phyloP scores from a whole-genome alignment of 2,888 invertebrate genomes.

The Oxycera nigricornis region DNA sequence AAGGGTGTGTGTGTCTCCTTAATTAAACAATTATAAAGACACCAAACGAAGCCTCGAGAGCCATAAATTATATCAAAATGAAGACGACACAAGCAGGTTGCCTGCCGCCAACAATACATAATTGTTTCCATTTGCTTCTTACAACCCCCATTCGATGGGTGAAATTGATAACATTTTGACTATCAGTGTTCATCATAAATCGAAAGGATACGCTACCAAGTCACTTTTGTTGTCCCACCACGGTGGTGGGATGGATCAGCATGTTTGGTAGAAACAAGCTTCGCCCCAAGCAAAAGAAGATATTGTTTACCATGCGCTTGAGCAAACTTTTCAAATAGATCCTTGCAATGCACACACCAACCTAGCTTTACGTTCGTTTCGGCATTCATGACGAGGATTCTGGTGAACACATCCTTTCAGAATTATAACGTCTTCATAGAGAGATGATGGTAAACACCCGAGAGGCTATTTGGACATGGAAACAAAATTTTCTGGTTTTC shows the following conservation, averaged over 20 bases:
- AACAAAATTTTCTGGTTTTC: conserved; percentile 47
- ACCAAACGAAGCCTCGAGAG: conserved; percentile 31
- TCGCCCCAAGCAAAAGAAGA: conserved; percentile 12
- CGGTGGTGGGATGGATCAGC: neutral
- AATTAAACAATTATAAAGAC: conserved; percentile 46
- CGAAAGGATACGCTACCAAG: neutral
- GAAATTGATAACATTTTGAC: conserved; percentile 34
- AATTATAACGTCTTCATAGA: conserved; percentile 40
- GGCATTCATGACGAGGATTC: neutral
- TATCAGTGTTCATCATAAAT: conserved; percentile 18
- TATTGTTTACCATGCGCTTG: conserved; percentile 21
- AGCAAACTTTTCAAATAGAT: conserved; percentile 3
- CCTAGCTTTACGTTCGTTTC: neutral
- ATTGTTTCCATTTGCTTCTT: conserved; percentile 30
- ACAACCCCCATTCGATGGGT: neutral
- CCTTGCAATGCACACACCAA: neutral
- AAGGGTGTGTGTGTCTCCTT: conserved; percentile 45
- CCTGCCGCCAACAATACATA: conserved; percentile 11
- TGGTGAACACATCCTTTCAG: conserved; percentile 41
- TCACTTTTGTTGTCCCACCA: neutral
- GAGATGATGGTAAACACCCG: conserved; percentile 41
- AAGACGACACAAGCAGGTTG: conserved; percentile 6
- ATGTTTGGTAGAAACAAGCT: neutral
- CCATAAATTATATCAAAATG: conserved; percentile 42
- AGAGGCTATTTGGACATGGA: conserved; percentile 47